Evolutionary conservation across 2,113 vertebrate species (phyloP).

Genomic region (Leucosticte australis): DNA sequence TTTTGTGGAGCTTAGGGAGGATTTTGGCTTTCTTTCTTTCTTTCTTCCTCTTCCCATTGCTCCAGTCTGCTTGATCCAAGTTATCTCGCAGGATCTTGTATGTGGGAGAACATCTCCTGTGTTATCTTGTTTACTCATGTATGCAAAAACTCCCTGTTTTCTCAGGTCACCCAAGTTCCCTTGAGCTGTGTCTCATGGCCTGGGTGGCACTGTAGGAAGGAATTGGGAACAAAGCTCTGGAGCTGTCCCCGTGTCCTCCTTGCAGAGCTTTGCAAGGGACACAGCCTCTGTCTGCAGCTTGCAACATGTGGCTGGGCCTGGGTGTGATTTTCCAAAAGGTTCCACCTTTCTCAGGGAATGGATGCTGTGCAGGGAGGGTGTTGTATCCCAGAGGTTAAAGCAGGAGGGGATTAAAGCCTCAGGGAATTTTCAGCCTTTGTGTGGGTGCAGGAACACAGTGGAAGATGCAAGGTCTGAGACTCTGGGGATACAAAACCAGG

Average conservation of each 20-base stretch:
- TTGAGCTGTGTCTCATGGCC: background rate
- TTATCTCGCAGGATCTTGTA: background rate
- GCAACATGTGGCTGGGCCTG: background rate
- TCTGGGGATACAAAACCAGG: background rate
- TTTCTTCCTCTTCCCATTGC: slow-evolving; percentile 27
- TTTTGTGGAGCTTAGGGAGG: background rate
- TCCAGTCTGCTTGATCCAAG: background rate
- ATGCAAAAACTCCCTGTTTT: background rate
- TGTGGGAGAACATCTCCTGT: background rate
- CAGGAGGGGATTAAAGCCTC: background rate
- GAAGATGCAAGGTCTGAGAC: background rate
- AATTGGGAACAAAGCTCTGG: background rate
- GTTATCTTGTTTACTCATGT: background rate
- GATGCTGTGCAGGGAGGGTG: background rate
- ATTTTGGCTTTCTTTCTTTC: background rate
- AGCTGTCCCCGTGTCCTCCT: background rate
- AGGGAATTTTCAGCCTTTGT: background rate
- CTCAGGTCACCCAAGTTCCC: background rate
- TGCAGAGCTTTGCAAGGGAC: background rate
- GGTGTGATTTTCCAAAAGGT: background rate
- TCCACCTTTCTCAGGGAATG: background rate
- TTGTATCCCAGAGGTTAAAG: background rate
- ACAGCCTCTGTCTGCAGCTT: background rate
- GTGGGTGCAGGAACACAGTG: accelerated
- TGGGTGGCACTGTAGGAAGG: background rate